A percentile compares a stretch with the other conserved stretches of the same genome.
phyloP scores from a whole-genome alignment of 2,888 invertebrate species.

The Sepioteuthis lessoniana region DNA sequence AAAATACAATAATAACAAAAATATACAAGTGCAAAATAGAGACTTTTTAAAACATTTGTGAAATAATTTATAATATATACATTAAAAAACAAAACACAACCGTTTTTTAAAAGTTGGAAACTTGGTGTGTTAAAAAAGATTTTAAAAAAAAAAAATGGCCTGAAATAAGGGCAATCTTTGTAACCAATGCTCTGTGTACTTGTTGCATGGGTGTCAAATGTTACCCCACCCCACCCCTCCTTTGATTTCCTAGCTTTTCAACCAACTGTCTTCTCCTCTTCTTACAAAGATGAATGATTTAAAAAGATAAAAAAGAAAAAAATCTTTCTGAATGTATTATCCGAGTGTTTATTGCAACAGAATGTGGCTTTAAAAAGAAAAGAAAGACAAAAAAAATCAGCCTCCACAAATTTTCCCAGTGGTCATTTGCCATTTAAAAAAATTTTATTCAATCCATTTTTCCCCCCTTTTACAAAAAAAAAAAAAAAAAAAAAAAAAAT shows the following conservation, averaged over 20 bases:
- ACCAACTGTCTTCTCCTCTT: background rate
- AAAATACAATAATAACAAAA: too few relatives aligned
- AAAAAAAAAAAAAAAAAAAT: background rate
- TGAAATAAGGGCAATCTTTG: conserved; percentile 11
- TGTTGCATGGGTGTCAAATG: background rate
- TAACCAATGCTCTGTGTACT: conserved; percentile 4
- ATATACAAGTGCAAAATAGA: background rate
- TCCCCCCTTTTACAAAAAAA: too few relatives aligned
- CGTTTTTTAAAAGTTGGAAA: background rate
- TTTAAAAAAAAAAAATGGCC: background rate
- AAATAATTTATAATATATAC: background rate
- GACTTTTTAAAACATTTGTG: background rate
- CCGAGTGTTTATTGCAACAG: background rate
- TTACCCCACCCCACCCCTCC: background rate
- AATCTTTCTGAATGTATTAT: background rate
- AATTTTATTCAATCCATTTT: too few relatives aligned
- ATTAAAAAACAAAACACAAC: background rate
- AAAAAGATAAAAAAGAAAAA: background rate
- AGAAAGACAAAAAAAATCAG: background rate
- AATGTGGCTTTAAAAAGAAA: background rate
- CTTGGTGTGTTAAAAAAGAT: background rate
- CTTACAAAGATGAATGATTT: background rate
- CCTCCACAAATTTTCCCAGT: background rate
- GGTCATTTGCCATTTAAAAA: background rate
- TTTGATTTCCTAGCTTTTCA: background rate